phyloP scores from a whole-genome alignment of 1,140 invertebrate species.

The Contarinia nasturtii region DNA sequence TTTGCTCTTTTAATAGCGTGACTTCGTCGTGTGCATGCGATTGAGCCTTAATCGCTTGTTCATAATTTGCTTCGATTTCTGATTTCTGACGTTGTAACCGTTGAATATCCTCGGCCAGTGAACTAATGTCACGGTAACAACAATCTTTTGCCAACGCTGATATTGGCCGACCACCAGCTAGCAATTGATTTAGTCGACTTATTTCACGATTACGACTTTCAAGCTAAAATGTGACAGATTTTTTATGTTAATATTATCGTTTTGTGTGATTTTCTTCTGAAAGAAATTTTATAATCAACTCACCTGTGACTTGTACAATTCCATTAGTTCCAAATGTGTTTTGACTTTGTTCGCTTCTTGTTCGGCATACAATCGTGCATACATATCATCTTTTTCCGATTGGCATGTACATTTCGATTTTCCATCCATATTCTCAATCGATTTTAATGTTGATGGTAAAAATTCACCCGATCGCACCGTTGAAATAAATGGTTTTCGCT shows the following conservation, averaged over 20 bases:
- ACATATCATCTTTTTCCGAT: not conserved
- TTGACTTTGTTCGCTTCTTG: not conserved
- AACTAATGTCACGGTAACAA: conserved; percentile 27
- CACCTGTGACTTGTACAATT: not conserved
- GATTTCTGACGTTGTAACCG: conserved; percentile 29
- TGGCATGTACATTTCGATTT: not conserved
- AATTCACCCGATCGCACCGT: conserved; percentile 16
- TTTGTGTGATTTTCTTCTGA: no score
- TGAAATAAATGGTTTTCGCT: conserved; percentile 16
- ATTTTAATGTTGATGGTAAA: conserved; percentile 8
- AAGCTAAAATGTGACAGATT: conserved; percentile 6
- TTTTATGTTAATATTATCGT: no score
- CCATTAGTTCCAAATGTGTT: not conserved
- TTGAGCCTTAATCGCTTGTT: conserved; percentile 36
- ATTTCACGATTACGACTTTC: conserved; percentile 35
- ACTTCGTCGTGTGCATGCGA: conserved; percentile 45
- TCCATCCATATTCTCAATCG: not conserved
- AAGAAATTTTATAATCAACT: no score
- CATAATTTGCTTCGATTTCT: conserved; percentile 30
- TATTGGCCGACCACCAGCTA: conserved; percentile 32
- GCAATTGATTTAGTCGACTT: conserved; percentile 29
- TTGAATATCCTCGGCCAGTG: conserved; percentile 26
- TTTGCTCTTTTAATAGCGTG: conserved; percentile 35
- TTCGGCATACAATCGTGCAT: no score
- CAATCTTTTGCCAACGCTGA: conserved; percentile 32